Evolutionary conservation across 2,888 invertebrate species (phyloP), one percentile per base, ranked within the genome.

Genomic region (Nemotelus pantherinus): DNA sequence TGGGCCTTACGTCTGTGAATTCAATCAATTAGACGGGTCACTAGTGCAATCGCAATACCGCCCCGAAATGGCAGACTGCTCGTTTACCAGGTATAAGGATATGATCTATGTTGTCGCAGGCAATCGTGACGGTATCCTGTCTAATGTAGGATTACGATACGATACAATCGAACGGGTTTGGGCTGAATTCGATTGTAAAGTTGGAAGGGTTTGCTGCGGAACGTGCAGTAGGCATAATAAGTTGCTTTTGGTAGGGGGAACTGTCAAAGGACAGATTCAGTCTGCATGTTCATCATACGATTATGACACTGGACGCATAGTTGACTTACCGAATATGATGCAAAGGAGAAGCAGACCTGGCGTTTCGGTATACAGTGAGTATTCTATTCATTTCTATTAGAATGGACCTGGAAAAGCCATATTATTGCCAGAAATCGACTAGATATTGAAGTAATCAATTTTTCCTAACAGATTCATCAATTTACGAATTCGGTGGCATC

Each of bases 71-170:
- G 39, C 50, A 10, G 48, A 53, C 6, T 50, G 50, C 41, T 53
- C 50, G 39, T 25, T 68, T 50, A 68, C 68, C 7, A 48, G 1
- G 41, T 68, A 68, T 43, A 68, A 68, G 25, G 25, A 68, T 68
- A 68, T 53, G 68, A 68, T 68, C 9, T 68, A 68, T 50, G 50
- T 53, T 2, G 68, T 68, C 39, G 68, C 50, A 2, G 68, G 68
- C 41, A 41, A 50, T 7, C 9, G 68, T 5, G 50, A 41, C 7
- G 39, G 41, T 25, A 3, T 68, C 2, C 68, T 4, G 25, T 53
- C 50, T 25, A 53, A 68, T 39, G 68, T 68, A 9, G 68, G 68
- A 3, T 43, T 68, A 41, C 50, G 43, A 39, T 68, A 53, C 41
- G 53, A 68, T 39, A 68, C 68, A 6, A 53, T 50, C 7, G 50